phyloP scores from a whole-genome alignment of 2,797 vertebrate genomes.

The Vireo griseus region DNA sequence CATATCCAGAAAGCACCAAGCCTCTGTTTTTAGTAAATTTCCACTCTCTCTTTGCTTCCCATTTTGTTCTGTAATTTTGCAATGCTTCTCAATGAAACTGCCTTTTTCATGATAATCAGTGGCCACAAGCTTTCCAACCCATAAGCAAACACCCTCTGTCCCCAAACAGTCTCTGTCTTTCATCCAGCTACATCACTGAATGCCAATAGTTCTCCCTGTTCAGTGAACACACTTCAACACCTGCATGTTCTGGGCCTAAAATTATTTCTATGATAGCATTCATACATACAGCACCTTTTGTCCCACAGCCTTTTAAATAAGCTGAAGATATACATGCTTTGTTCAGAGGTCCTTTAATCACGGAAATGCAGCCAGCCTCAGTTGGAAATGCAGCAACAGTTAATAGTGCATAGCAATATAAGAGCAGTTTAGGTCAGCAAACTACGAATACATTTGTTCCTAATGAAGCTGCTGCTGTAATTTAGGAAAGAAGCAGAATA shows the following conservation, averaged over 20 bases:
- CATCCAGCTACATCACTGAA: neutral
- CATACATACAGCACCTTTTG: neutral
- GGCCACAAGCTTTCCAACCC: neutral
- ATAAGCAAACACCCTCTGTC: neutral
- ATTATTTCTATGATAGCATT: neutral
- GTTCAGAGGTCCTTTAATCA: neutral
- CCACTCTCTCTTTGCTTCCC: neutral
- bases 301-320: neutral
- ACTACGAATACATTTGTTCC: conserved; percentile 1
- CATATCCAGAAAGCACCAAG: neutral
- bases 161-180: neutral
- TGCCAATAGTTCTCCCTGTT: neutral
- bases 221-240: neutral
- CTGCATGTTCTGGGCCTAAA: neutral
- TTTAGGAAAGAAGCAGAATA: conserved; percentile 25
- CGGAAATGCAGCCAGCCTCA: neutral
- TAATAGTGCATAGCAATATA: neutral
- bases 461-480: conserved; percentile 1
- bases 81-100: neutral
- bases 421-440: conserved; percentile 36
- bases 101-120: neutral
- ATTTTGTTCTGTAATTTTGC: neutral
- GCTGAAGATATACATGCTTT: neutral
- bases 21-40: neutral
- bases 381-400: neutral